Evolutionary conservation across 2,888 invertebrate species (phyloP), one percentile per base, ranked within the genome.

Genomic region (Polyommatus icarus): DNA sequence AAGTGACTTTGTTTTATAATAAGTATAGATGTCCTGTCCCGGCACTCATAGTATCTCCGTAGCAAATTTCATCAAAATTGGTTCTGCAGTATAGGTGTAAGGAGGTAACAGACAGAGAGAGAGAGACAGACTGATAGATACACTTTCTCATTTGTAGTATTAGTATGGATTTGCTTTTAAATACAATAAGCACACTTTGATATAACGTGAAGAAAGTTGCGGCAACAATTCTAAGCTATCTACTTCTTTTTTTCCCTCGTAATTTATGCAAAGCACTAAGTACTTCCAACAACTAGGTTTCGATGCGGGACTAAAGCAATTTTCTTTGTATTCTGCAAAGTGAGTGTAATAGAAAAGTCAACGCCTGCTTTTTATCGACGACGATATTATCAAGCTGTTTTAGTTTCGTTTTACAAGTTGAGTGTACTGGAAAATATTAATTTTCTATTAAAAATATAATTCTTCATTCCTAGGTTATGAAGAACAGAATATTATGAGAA

Each of bases 321-420:
- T 61, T 61, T 61, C 24, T 61, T 61, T 61, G 10, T 61, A 61
- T 20, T 61, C 61, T 20, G 3, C 24, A 61, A 61, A 61, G 12
- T 61, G 24, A 61, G 61, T 61, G 61, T 61, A 24, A 61, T 61
- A 61, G 61, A 61, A 61, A 61, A 61, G 61, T 61, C 61, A 12
- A 61, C 24, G 61, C 3, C 24, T 61, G 61, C 12, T 20, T 61
- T 61, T 10, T 61, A 24, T 61, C 20, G 12, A 24, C 61, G 10
- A 24, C 61, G 10, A 61, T 12, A 24, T 61, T 24, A 61, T 61
- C 61, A 20, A 61, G 61, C 61, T 24, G 20, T 10, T 61, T 61
- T 24, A 10, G 3, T 61, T 24, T 61, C 24, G 61, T 24, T 24
- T 24, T 24, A 61, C 4, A 61, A 61, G 8, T 20, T 8, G n/a